Percentiles rank a stretch among this genome's conserved stretches.
Conservation (phyloP, 37 sponge, comb jelly and placozoan genomes). For the Trichoplax adhaerens region DNA sequence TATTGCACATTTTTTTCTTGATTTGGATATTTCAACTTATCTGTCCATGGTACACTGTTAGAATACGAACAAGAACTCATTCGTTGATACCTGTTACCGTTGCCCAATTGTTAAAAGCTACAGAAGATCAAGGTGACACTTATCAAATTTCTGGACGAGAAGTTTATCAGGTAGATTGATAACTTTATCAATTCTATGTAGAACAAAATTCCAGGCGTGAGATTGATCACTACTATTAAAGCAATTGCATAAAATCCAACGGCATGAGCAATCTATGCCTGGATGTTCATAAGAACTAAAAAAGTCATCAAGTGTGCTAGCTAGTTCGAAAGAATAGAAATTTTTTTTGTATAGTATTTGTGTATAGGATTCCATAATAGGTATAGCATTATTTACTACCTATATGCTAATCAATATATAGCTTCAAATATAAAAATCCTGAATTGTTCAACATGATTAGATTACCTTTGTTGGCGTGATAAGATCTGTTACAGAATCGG, state of each 20-base stretch:
- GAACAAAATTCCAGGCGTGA: not conserved
- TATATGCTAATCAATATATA: too few relatives aligned
- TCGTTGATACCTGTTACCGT: slow-evolving; percentile 45
- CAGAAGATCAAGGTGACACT: slow-evolving; percentile 10
- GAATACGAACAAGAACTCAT: slow-evolving; percentile 7
- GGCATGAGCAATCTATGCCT: not conserved
- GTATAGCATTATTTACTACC: not conserved
- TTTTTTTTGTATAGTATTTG: not conserved
- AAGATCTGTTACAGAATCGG: slow-evolving; percentile 39
- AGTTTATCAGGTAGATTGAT: slow-evolving; percentile 26
- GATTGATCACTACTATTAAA: not conserved
- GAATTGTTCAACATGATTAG: slow-evolving; percentile 7
- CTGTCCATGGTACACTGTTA: too few relatives aligned
- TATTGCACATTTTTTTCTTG: too few relatives aligned
- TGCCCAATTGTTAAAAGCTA: slow-evolving; percentile 31
- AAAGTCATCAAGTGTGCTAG: too few relatives aligned
- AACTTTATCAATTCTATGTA: not conserved
- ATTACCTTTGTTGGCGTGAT: slow-evolving; percentile 63
- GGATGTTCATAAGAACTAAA: too few relatives aligned
- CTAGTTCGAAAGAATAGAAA: not conserved
- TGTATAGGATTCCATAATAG: not conserved
- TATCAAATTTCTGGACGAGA: slow-evolving; percentile 32
- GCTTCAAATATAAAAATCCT: too few relatives aligned
- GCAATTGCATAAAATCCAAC: not conserved
- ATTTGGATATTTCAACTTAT: too few relatives aligned